These are phyloP conservation scores for Drosophila imparisetae DNA, from an alignment of 2,888 invertebrate species.

Conservation along the genomic window DNA sequence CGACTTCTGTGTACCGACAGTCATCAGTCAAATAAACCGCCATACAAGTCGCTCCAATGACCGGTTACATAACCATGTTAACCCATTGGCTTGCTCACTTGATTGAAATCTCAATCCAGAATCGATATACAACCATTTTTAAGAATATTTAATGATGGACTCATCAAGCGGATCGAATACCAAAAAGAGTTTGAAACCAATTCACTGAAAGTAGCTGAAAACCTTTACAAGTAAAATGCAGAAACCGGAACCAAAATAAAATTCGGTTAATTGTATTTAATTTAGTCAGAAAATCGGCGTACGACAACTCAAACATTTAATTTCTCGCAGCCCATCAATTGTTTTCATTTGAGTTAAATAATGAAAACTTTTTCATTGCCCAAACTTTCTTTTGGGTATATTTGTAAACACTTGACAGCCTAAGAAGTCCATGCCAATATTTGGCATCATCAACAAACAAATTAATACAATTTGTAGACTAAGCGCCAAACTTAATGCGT, in stretches of 20 bases:
- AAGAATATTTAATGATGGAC: background rate
- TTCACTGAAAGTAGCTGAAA: background rate
- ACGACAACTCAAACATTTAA: background rate
- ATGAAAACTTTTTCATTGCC: constrained; percentile 23
- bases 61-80: too few relatives aligned
- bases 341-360: constrained; percentile 12
- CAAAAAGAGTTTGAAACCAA: background rate
- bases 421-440: constrained; percentile 38
- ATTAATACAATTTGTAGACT: constrained; percentile 54
- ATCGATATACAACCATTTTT: background rate
- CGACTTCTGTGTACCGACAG: too few relatives aligned
- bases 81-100: too few relatives aligned
- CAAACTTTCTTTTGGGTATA: constrained; percentile 21
- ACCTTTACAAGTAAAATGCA: background rate
- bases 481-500: constrained; percentile 30
- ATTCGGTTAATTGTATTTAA: background rate
- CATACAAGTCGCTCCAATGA: too few relatives aligned
- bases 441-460: constrained; percentile 56
- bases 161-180: background rate
- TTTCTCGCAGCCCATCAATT: constrained; percentile 22
- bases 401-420: constrained; percentile 21
- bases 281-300: too few relatives aligned
- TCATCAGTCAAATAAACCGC: too few relatives aligned
- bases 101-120: background rate
- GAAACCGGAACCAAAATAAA: background rate